These are phyloP conservation scores for Phasianus colchicus DNA, from an alignment of 2,113 vertebrate genomes.

Conservation along the genomic window DNA sequence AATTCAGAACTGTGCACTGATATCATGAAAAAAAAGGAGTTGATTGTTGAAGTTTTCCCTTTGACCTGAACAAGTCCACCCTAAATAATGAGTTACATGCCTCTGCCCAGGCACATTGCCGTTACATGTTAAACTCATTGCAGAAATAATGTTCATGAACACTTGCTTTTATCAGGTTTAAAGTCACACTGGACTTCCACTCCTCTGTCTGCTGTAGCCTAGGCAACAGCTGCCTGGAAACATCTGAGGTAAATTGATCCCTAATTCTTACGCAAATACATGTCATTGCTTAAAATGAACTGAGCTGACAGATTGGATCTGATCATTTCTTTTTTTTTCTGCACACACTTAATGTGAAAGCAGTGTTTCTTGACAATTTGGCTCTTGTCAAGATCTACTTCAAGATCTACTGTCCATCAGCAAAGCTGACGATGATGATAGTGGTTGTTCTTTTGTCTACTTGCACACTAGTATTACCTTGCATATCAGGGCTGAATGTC, in stretches of 20 bases:
- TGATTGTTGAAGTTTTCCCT: not conserved
- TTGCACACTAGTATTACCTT: not conserved
- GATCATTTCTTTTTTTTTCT: not conserved
- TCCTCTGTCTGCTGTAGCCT: not conserved
- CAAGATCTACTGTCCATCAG: not conserved
- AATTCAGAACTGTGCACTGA: not conserved
- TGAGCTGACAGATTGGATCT: not conserved
- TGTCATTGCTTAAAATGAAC: not conserved
- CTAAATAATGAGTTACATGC: not conserved
- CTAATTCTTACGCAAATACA: not conserved
- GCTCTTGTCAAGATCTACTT: not conserved
- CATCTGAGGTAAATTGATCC: not conserved
- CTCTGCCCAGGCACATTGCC: not conserved
- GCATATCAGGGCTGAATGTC: not conserved
- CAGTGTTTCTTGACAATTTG: not conserved
- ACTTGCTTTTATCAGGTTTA: not conserved
- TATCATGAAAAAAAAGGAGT: not conserved
- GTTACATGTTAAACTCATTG: not conserved
- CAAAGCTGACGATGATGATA: not conserved
- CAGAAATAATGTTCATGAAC: not conserved
- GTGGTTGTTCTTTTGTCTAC: not conserved
- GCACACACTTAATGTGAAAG: not conserved
- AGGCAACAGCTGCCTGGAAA: not conserved
- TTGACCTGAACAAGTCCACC: slow-evolving; percentile 10
- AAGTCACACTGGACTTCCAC: not conserved